phyloP scores from a whole-genome alignment of 1,140 invertebrate species.

The Berghia stephanieae region DNA sequence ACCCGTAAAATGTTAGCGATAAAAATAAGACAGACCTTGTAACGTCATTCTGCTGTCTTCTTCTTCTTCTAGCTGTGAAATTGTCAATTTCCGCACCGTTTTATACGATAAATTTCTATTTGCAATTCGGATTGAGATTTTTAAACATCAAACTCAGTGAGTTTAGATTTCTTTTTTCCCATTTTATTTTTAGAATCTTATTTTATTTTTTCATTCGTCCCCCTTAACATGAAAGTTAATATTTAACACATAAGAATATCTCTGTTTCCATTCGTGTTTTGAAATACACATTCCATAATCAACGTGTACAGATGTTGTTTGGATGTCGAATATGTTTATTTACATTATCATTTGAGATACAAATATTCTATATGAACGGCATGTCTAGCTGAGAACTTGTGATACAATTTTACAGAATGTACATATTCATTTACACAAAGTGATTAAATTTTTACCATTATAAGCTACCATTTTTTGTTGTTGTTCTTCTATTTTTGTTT shows the following conservation, averaged over 20 bases:
- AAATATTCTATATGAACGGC: background rate
- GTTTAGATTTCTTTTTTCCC: no score
- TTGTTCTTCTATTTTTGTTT: background rate
- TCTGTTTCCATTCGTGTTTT: background rate
- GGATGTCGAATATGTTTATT: background rate
- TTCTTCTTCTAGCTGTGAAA: background rate
- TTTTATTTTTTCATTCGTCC: no score
- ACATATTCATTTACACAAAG: conserved; percentile 5
- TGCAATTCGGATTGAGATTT: background rate
- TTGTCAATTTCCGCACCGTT: background rate
- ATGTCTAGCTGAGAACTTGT: background rate
- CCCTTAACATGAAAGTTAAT: no score
- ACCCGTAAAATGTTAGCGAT: background rate
- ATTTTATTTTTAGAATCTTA: no score
- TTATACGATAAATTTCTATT: background rate
- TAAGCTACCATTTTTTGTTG: background rate
- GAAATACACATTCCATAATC: background rate
- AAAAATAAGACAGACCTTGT: background rate
- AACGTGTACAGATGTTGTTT: background rate
- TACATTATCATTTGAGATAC: background rate
- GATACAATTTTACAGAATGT: background rate
- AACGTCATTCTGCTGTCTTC: background rate
- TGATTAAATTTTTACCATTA: background rate
- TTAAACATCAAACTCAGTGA: background rate
- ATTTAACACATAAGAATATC: no score